Conservation (phyloP, 2,888 invertebrate species). For the Anthophora plumipes region DNA sequence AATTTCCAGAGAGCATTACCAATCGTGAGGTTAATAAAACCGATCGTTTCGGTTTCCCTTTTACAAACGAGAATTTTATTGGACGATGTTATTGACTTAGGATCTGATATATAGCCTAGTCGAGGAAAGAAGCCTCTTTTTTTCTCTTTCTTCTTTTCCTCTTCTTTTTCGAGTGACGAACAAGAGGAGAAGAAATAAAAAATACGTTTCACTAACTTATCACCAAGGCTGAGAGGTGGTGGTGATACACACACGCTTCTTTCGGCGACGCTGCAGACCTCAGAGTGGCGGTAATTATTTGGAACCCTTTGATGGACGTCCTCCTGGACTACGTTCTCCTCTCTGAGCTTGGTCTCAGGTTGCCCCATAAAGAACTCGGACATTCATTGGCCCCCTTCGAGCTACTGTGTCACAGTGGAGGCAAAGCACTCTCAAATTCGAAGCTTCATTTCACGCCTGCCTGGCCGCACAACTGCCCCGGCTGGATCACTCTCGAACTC, state of each 20-base stretch:
- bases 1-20: constrained; percentile 19
- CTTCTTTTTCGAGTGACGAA: too few species aligned
- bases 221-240: constrained; percentile 39
- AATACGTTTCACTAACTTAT: constrained; percentile 65
- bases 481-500: constrained; percentile 62
- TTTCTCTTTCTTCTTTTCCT: too few species aligned
- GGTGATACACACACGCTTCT: constrained; percentile 22
- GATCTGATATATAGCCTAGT: constrained; percentile 55
- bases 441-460: constrained; percentile 81
- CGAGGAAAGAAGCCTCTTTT: constrained; percentile 33
- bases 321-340: constrained; percentile 68
- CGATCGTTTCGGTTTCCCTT: constrained; percentile 58
- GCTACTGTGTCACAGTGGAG: constrained; percentile 75
- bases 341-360: constrained; percentile 72
- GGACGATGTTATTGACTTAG: constrained; percentile 66
- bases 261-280: constrained; percentile 31
- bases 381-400: constrained; percentile 64
- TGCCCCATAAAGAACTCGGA: constrained; percentile 80
- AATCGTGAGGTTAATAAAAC: constrained; percentile 47
- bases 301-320: constrained; percentile 83
- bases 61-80: constrained; percentile 67
- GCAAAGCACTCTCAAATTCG: constrained; percentile 66
- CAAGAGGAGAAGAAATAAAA: not conserved
- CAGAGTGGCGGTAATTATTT: constrained; percentile 76
- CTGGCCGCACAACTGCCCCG: constrained; percentile 64